Percentiles rank a stretch among this genome's conserved stretches.
Conservation (phyloP, 1,140 invertebrate genomes). For the Babylonia areolata region DNA sequence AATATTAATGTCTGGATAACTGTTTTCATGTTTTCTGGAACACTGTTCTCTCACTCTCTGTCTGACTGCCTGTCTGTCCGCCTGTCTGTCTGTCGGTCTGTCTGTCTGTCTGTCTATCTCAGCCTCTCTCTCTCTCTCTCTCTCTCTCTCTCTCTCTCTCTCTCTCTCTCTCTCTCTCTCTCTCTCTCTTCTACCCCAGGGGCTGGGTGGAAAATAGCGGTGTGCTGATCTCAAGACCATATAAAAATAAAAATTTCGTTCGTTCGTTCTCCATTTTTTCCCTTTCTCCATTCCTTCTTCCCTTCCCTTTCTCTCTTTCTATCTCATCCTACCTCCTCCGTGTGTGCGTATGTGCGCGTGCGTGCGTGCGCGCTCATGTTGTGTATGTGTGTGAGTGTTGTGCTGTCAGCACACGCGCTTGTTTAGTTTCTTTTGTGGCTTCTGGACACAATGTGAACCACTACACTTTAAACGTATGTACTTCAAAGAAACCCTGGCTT, state of each 20-base stretch:
- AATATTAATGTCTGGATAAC: too few species aligned
- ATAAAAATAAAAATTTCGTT: too few species aligned
- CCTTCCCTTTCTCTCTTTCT: slow-evolving; percentile 7
- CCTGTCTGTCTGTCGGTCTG: not conserved
- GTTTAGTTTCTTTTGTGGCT: too few species aligned
- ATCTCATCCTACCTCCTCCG: not conserved
- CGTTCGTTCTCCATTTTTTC: not conserved
- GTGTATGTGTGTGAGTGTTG: not conserved
- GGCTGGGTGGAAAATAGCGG: too few species aligned
- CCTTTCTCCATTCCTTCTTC: not conserved
- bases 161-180: slow-evolving; percentile 20
- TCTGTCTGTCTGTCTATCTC: not conserved
- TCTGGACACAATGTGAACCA: too few species aligned
- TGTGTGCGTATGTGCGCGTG: not conserved
- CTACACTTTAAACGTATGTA: too few species aligned
- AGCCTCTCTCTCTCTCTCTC: not conserved
- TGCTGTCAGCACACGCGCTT: too few species aligned
- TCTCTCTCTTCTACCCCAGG: too few species aligned
- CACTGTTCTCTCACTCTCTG: not conserved
- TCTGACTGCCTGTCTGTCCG: not conserved
- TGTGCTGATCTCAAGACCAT: too few species aligned
- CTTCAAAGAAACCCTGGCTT: not conserved
- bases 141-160: slow-evolving; percentile 1
- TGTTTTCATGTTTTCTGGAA: too few species aligned
- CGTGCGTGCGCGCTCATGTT: not conserved